These are phyloP conservation scores for Sphenodon punctatus DNA, from an alignment of 2,797 vertebrate genomes.

Conservation along the genomic window DNA sequence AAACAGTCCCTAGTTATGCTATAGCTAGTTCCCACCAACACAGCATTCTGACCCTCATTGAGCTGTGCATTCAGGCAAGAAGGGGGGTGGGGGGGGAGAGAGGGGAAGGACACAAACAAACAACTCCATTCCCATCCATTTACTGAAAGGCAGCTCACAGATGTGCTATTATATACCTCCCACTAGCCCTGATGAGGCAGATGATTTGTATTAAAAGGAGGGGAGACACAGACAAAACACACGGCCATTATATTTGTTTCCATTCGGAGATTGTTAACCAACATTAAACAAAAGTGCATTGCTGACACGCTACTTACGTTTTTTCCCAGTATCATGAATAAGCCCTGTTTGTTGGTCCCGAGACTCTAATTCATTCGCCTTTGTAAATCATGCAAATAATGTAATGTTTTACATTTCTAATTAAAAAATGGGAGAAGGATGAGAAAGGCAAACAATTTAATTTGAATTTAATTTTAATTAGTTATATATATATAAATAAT, in stretches of 20 bases:
- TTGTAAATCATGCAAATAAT: not conserved
- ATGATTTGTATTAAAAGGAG: constrained; percentile 42
- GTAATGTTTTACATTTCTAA: not conserved
- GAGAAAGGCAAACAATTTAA: not conserved
- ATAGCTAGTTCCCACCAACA: constrained; percentile 50
- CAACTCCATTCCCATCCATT: constrained; percentile 57
- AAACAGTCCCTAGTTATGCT: constrained; percentile 55
- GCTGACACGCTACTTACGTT: constrained; percentile 20
- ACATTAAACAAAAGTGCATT: constrained; percentile 21
- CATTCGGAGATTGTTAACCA: constrained; percentile 34
- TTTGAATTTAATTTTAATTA: constrained; percentile 69
- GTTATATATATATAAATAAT: constrained; percentile 73
- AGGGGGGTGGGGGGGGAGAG: no score
- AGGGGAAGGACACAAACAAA: constrained; percentile 44
- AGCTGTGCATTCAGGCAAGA: constrained; percentile 51
- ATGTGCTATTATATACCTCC: constrained; percentile 63
- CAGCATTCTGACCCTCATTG: constrained; percentile 30
- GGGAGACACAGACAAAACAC: constrained; percentile 41
- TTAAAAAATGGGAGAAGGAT: not conserved
- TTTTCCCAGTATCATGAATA: not conserved
- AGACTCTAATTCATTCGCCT: constrained; percentile 10
- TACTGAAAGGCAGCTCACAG: constrained; percentile 42
- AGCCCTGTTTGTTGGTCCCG: not conserved
- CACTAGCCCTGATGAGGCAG: constrained; percentile 50
- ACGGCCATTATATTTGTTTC: constrained; percentile 51